phyloP scores from a whole-genome alignment of 2,797 vertebrate genomes.

The Sciaenops ocellatus region DNA sequence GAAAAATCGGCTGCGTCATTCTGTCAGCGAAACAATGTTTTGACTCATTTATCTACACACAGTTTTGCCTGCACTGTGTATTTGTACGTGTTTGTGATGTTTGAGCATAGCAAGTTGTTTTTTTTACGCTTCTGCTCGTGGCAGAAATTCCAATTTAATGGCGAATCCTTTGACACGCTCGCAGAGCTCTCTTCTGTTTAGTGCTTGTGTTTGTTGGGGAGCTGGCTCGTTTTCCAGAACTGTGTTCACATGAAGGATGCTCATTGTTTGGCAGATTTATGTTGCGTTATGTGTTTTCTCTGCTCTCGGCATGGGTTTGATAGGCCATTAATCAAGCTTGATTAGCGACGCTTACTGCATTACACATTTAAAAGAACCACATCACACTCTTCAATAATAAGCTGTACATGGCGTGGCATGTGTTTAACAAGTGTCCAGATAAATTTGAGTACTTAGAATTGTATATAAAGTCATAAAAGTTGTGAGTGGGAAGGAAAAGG shows the following conservation, averaged over 20 bases:
- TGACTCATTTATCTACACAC: conserved; percentile 3
- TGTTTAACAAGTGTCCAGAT: not conserved
- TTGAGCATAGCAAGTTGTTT: not conserved
- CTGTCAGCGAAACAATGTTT: conserved; percentile 10
- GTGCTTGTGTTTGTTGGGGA: conserved; percentile 14
- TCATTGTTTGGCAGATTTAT: conserved; percentile 25
- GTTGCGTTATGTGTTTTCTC: conserved; percentile 3
- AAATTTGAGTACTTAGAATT: not conserved
- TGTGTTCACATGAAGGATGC: conserved; percentile 16
- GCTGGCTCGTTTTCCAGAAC: not conserved
- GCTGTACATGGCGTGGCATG: not conserved
- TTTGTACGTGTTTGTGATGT: conserved; percentile 11
- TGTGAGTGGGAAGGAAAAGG: not conserved
- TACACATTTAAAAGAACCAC: not conserved
- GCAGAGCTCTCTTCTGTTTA: not conserved
- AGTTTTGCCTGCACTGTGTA: not conserved
- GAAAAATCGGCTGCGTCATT: conserved; percentile 25
- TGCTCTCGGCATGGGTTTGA: conserved; percentile 22
- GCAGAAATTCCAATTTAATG: conserved; percentile 11
- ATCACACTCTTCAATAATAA: not conserved
- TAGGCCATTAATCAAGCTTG: conserved; percentile 3
- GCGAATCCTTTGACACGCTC: conserved; percentile 19
- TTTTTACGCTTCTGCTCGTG: conserved; percentile 20
- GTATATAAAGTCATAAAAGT: not conserved
- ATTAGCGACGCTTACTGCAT: conserved; percentile 3